Percentiles rank a stretch among this genome's conserved stretches.
Conservation (phyloP, 1,140 invertebrate genomes). For the Rhizoglyphus robini region DNA sequence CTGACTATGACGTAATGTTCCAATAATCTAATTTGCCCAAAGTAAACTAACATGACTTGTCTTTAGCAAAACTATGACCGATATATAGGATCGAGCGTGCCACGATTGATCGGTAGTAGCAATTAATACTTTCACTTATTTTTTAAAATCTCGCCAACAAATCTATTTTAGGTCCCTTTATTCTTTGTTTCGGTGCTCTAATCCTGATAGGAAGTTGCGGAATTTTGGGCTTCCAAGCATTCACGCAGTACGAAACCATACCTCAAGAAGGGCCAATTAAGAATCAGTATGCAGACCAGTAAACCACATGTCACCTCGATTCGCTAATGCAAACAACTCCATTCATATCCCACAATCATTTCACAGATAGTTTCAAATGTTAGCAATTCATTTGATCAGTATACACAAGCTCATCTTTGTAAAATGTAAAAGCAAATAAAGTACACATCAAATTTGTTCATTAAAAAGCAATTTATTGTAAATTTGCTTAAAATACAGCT, state of each 20-base stretch:
- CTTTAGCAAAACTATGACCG: constrained; percentile 27
- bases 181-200: constrained; percentile 23
- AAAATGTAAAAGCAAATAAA: not conserved
- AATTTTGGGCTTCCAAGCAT: constrained; percentile 22
- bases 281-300: not conserved
- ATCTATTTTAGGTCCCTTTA: constrained; percentile 21
- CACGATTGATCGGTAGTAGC: constrained; percentile 26
- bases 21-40: not conserved
- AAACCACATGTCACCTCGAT: not conserved
- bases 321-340: not conserved
- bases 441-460: not conserved
- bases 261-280: not conserved
- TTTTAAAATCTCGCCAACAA: not conserved
- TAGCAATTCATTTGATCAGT: not conserved
- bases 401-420: not conserved
- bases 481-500: not conserved
- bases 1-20: constrained; percentile 24
- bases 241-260: constrained; percentile 15
- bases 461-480: not conserved
- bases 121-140: not conserved
- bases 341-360: too few relatives aligned
- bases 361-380: not conserved
- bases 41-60: not conserved
- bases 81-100: constrained; percentile 27
- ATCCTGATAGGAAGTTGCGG: constrained; percentile 24